Evolutionary conservation across 2,113 vertebrate genomes (phyloP).

Genomic region (Oostethus manadensis): DNA sequence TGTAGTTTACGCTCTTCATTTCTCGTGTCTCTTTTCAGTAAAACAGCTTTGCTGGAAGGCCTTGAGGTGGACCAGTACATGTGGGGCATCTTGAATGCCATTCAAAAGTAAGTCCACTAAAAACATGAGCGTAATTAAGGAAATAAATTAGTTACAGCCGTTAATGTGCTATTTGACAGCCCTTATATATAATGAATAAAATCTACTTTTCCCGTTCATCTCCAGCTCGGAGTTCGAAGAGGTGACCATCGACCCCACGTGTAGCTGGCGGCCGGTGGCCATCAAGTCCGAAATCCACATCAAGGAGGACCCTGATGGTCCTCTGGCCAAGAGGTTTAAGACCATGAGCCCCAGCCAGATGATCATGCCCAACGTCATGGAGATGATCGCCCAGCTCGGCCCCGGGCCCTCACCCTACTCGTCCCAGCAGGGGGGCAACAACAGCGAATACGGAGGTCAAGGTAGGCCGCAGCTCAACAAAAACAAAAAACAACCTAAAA

Average conservation of each 20-base stretch:
- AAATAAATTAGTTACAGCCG: no score
- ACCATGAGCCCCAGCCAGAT: conserved; percentile 98
- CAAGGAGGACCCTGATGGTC: conserved; percentile 94
- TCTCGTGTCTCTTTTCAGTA: conserved; percentile 73
- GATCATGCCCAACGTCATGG: conserved; percentile 98
- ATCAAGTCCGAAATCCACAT: conserved; percentile 95
- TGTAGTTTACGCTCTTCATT: background rate
- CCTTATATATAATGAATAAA: no score
- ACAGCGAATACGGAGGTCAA: conserved; percentile 84
- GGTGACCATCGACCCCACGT: conserved; percentile 94
- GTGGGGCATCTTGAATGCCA: conserved; percentile 96
- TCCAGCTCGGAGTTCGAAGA: conserved; percentile 95
- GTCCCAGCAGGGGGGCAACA: conserved; percentile 79
- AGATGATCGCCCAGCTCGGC: conserved; percentile 94
- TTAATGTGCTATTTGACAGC: no score
- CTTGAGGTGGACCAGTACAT: conserved; percentile 98
- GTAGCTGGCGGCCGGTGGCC: conserved; percentile 93
- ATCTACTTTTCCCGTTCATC: background rate
- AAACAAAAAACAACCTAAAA: background rate
- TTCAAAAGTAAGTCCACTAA: conserved; percentile 98
- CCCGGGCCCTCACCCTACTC: conserved; percentile 88
- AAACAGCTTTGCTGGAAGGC: conserved; percentile 92
- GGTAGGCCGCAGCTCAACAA: conserved; percentile 56
- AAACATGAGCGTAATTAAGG: no score
- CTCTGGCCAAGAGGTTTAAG: conserved; percentile 91